Percentiles rank a stretch among this genome's conserved stretches.
phyloP scores from a whole-genome alignment of 2,888 invertebrate genomes.

The Perithous albicinctus region DNA sequence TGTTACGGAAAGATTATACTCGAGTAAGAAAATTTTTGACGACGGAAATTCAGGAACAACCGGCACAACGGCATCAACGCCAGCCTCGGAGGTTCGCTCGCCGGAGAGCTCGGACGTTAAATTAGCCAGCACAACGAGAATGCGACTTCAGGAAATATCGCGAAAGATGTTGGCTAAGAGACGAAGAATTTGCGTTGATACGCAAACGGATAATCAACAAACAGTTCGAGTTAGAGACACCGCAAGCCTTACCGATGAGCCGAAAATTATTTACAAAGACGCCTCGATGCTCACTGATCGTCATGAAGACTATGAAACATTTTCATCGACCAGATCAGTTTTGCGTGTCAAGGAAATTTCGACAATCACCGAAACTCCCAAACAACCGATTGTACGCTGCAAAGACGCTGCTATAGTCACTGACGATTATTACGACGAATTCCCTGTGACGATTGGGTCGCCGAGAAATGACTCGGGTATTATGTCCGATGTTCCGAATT shows the following conservation, averaged over 20 bases:
- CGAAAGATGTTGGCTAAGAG: constrained; percentile 81
- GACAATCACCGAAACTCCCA: constrained; percentile 76
- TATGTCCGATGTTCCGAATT: constrained; percentile 76
- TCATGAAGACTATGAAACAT: constrained; percentile 71
- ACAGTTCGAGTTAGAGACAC: constrained; percentile 78
- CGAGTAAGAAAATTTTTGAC: constrained; percentile 82
- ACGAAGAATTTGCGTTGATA: constrained; percentile 79
- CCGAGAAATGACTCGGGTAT: constrained; percentile 77
- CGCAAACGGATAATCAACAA: constrained; percentile 78
- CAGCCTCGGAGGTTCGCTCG: constrained; percentile 73
- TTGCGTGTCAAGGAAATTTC: constrained; percentile 79
- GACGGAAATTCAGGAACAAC: constrained; percentile 71
- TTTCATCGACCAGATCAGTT: constrained; percentile 60
- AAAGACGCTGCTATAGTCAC: constrained; percentile 77
- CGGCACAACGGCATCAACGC: constrained; percentile 56
- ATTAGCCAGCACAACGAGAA: constrained; percentile 74
- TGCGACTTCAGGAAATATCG: constrained; percentile 81
- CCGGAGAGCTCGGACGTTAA: constrained; percentile 77
- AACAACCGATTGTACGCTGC: constrained; percentile 67
- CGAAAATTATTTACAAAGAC: constrained; percentile 71
- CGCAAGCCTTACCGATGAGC: constrained; percentile 75
- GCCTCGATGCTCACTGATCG: constrained; percentile 78
- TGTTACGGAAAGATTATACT: constrained; percentile 89
- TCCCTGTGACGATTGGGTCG: constrained; percentile 70
- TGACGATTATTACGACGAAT: constrained; percentile 74